A percentile compares a stretch with the other conserved stretches of the same genome.
Conservation (phyloP, 1,140 invertebrate species). For the Coptotermes formosanus region DNA sequence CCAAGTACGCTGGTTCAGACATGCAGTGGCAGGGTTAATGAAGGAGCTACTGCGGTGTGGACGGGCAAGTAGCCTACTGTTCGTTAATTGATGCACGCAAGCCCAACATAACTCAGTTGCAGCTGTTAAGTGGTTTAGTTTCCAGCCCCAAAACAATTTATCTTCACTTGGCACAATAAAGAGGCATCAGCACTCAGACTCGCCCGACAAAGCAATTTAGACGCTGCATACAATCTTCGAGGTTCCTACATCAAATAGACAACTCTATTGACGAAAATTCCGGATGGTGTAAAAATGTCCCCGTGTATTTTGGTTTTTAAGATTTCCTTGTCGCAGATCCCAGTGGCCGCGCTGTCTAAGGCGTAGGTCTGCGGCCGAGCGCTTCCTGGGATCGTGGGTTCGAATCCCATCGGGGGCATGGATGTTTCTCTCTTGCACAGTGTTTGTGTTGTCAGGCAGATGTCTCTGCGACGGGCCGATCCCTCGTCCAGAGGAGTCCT, state of each 20-base stretch:
- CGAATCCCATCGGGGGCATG: no score
- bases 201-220: neutral
- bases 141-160: neutral
- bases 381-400: no score
- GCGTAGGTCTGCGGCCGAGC: no score
- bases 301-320: no score
- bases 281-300: no score
- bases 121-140: neutral
- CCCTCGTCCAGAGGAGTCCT: no score
- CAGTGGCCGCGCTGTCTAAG: no score
- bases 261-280: no score
- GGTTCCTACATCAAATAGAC: neutral
- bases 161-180: neutral
- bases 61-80: neutral
- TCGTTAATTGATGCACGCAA: neutral
- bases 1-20: neutral
- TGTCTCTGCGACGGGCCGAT: no score
- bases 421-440: no score
- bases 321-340: no score
- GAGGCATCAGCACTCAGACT: neutral
- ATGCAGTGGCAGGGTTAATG: neutral
- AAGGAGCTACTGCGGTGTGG: neutral
- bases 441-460: no score
- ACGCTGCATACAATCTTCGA: neutral
- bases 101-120: neutral